These are phyloP conservation scores for Perodicticus potto DNA, from an alignment of 2,797 vertebrate species.

Conservation along the genomic window DNA sequence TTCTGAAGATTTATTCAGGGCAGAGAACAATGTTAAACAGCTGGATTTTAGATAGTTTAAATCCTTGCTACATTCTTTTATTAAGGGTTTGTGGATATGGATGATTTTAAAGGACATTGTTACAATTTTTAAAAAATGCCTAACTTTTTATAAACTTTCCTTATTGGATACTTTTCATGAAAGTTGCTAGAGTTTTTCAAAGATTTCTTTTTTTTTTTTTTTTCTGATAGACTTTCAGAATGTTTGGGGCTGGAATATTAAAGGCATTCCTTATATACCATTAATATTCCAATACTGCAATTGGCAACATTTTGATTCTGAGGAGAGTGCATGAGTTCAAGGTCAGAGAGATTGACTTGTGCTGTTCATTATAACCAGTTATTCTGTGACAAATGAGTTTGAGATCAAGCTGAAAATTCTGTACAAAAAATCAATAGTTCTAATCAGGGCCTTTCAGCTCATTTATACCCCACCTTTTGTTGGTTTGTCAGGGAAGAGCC, in stretches of 20 bases:
- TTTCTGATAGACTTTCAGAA: conserved; percentile 66
- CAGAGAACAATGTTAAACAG: neutral
- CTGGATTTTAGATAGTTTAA: neutral
- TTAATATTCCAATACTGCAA: conserved; percentile 89
- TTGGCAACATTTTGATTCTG: conserved; percentile 90
- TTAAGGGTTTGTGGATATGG: neutral
- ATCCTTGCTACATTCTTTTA: neutral
- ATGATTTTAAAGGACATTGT: neutral
- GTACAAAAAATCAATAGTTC: conserved; percentile 93
- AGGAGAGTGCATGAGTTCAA: conserved; percentile 91
- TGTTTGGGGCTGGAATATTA: conserved; percentile 84
- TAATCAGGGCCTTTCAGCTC: conserved; percentile 93
- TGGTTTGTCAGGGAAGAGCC: conserved; percentile 90
- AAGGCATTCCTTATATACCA: conserved; percentile 84
- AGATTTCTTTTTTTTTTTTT: conserved; percentile 35
- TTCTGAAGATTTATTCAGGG: neutral
- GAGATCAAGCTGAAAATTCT: conserved; percentile 92
- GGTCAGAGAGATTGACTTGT: conserved; percentile 92
- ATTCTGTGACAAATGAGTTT: conserved; percentile 93
- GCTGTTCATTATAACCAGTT: conserved; percentile 93
- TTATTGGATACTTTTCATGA: conserved; percentile 54
- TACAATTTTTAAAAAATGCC: conserved; percentile 59
- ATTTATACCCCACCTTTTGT: conserved; percentile 91
- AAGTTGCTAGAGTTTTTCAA: conserved; percentile 78
- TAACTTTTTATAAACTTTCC: conserved; percentile 72